Evolutionary conservation across 2,797 vertebrate genomes (phyloP), one percentile per base, ranked within the genome.

Genomic region (Falco columbarius): DNA sequence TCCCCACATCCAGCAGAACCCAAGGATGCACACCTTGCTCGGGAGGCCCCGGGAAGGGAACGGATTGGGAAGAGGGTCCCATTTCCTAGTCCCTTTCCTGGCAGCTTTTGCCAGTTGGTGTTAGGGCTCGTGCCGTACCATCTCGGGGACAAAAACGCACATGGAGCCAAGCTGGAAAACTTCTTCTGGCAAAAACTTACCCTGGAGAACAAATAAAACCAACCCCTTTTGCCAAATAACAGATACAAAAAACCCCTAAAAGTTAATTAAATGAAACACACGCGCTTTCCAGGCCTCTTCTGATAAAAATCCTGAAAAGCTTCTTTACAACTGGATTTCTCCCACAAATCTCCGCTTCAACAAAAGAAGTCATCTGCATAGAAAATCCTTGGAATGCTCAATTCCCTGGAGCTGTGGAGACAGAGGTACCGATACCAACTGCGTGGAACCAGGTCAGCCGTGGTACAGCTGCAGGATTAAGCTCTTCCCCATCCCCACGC

Each of bases 41-140:
- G 21, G 36, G 47, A 44, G 23, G 17, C 47, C 61, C 66, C 5
- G 0, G 6, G 3, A 68, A 38, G 56, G 34, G 32, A 47, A 27
- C 0, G 1, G 51, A 12, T 22, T 4, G 9, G 42, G 32, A 15
- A 27, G 7, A 40, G n/a, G 44, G 27, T 6, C 15, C 9, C 2
- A 10, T 4, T 36, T 14, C 2, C 13, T 1, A 1, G 14, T n/a
- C 46, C 34, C 27, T 55, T 34, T 30, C 34, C 52, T 10, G 14
- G 3, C 55, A 52, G 62, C 46, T 34, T 79, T 30, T 65, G 27
- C 68, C 22, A 29, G 0, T 30, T 62, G 1, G 0, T 4, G 14
- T 44, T 46, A 3, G 24, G 24, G 44, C 2, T 32, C 17, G 0
- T 4, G 20, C 49, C 26, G 1, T 10, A 4, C 16, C 65, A 7